phyloP scores from a whole-genome alignment of 1,140 invertebrate genomes.

The Neodiprion fabricii region DNA sequence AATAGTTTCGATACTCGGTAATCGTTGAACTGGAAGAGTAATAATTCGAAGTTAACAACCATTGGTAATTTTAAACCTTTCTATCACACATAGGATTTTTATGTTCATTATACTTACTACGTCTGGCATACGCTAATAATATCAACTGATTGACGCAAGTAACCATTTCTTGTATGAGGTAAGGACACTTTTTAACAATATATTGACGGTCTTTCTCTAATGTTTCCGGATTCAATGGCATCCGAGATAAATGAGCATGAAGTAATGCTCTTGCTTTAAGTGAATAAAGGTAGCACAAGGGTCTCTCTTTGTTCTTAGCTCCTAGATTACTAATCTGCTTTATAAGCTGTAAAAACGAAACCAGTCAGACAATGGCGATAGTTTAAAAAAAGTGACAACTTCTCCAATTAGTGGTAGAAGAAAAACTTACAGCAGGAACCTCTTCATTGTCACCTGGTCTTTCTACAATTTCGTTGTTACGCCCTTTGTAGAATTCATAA shows the following conservation, averaged over 20 bases:
- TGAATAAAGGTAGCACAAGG: conserved; percentile 93
- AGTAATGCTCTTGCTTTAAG: conserved; percentile 94
- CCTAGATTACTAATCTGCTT: conserved; percentile 86
- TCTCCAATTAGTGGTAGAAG: conserved; percentile 12
- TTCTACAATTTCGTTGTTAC: conserved; percentile 94
- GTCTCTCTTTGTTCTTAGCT: conserved; percentile 95
- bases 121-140: conserved; percentile 86
- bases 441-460: conserved; percentile 94
- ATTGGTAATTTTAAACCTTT: conserved; percentile 14
- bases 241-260: conserved; percentile 90
- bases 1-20: conserved; percentile 93
- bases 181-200: conserved; percentile 91
- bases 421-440: conserved; percentile 80
- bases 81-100: conserved; percentile 20
- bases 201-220: conserved; percentile 87
- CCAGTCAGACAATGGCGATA: conserved; percentile 18
- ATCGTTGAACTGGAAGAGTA: conserved; percentile 69
- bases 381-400: conserved; percentile 6
- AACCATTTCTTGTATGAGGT: conserved; percentile 98
- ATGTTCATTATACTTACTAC: conserved; percentile 69
- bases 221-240: conserved; percentile 80
- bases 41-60: conserved; percentile 31
- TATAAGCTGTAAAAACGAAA: conserved; percentile 75
- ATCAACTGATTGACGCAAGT: conserved; percentile 94
- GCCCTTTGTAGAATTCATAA: conserved; percentile 93